phyloP scores from a whole-genome alignment of 2,888 invertebrate species.

The Rhagium mordax region DNA sequence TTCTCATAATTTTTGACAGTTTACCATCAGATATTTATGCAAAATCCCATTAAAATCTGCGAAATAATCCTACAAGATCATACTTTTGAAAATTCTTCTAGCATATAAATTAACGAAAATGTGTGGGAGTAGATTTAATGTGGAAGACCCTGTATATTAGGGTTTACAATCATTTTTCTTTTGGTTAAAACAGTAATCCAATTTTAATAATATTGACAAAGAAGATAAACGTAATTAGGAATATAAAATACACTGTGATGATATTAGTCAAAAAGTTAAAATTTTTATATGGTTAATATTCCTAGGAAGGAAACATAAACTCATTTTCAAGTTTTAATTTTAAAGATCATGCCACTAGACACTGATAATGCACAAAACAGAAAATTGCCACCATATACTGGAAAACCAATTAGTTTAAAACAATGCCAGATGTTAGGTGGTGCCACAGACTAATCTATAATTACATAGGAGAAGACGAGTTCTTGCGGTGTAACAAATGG shows the following conservation, averaged over 20 bases:
- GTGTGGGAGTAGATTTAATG: too few relatives aligned
- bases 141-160: too few relatives aligned
- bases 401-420: conserved; percentile 54
- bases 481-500: conserved; percentile 54
- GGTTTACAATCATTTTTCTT: too few relatives aligned
- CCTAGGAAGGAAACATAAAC: neutral
- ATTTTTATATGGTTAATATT: neutral
- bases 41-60: too few relatives aligned
- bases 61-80: too few relatives aligned
- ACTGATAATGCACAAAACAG: neutral
- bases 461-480: conserved; percentile 50
- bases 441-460: conserved; percentile 61
- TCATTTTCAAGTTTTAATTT: neutral
- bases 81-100: too few relatives aligned
- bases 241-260: neutral
- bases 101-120: too few relatives aligned
- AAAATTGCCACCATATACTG: conserved; percentile 26
- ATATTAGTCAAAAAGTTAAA: neutral
- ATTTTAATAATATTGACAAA: neutral
- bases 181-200: too few relatives aligned
- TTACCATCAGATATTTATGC: too few relatives aligned
- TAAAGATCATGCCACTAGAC: neutral
- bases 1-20: too few relatives aligned
- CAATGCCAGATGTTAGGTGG: conserved; percentile 61
- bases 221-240: neutral